Evolutionary conservation across 2,888 invertebrate species (phyloP).

Genomic region (Galerucella nymphaeae): DNA sequence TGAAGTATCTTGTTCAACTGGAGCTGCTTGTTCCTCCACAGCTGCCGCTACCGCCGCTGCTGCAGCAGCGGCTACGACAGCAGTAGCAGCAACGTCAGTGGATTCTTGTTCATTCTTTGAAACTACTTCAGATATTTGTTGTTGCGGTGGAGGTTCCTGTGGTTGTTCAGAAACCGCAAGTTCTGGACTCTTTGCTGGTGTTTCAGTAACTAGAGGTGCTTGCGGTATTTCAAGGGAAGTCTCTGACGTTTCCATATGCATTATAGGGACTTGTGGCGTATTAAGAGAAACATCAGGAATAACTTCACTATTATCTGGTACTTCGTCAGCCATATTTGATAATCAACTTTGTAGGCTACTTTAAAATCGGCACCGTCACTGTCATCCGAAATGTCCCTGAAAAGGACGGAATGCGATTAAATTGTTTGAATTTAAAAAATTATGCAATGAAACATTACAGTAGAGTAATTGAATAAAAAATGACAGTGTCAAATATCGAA

Average conservation of each 20-base stretch:
- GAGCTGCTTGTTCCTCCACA: slow-evolving; percentile 18
- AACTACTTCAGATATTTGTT: slow-evolving; percentile 1
- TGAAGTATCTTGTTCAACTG: slow-evolving; percentile 28
- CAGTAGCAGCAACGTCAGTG: background rate
- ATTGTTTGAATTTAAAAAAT: slow-evolving; percentile 24
- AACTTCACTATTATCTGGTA: slow-evolving; percentile 50
- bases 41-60: slow-evolving; percentile 20
- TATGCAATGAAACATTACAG: background rate
- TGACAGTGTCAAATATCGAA: slow-evolving; percentile 33
- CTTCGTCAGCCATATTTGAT: slow-evolving; percentile 58
- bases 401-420: slow-evolving; percentile 44
- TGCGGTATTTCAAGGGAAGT: slow-evolving; percentile 17
- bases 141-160: slow-evolving; percentile 5
- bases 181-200: slow-evolving; percentile 14
- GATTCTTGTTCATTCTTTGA: slow-evolving; percentile 14
- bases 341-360: slow-evolving; percentile 38
- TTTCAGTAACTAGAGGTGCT: background rate
- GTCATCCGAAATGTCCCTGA: slow-evolving; percentile 48
- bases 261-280: slow-evolving; percentile 34
- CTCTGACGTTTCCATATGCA: slow-evolving; percentile 24
- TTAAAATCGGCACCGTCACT: slow-evolving; percentile 46
- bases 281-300: slow-evolving; percentile 42
- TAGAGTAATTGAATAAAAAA: background rate
- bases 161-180: background rate
- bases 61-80: background rate